phyloP scores from a whole-genome alignment of 2,888 invertebrate species.

The Calameuta pallipes region DNA sequence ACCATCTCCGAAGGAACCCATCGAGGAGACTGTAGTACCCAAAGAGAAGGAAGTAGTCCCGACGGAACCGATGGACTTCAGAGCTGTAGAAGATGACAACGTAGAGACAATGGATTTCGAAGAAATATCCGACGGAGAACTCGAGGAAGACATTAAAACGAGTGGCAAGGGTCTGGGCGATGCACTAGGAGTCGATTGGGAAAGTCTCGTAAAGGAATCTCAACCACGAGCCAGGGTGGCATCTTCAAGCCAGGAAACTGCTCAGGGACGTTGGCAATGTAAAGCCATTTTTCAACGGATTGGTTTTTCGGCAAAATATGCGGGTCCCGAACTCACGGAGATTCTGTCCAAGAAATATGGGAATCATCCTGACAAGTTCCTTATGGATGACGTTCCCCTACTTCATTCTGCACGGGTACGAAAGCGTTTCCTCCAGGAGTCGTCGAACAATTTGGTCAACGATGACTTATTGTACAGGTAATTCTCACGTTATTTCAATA shows the following conservation, averaged over 20 bases:
- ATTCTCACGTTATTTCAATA: conserved; percentile 12
- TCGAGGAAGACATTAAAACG: conserved; percentile 80
- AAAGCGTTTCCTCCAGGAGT: conserved; percentile 42
- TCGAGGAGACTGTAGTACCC: conserved; percentile 51
- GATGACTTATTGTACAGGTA: conserved; percentile 58
- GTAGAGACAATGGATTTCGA: conserved; percentile 85
- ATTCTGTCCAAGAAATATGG: conserved; percentile 59
- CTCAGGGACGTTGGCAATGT: conserved; percentile 84
- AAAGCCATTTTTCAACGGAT: conserved; percentile 82
- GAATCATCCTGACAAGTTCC: conserved; percentile 41
- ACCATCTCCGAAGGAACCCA: conserved; percentile 48
- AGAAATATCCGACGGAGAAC: conserved; percentile 90
- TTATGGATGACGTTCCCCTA: conserved; percentile 54
- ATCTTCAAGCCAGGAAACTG: conserved; percentile 67
- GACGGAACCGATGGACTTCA: conserved; percentile 33
- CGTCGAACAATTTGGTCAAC: conserved; percentile 40
- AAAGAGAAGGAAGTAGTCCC: conserved; percentile 46
- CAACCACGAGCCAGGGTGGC: conserved; percentile 65
- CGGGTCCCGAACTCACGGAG: conserved; percentile 74
- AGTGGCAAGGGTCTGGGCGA: conserved; percentile 83
- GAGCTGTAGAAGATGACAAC: conserved; percentile 75
- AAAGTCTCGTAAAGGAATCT: conserved; percentile 86
- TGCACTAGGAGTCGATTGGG: conserved; percentile 96
- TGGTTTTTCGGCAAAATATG: conserved; percentile 83
- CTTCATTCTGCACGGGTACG: conserved; percentile 56